A percentile compares a stretch with the other conserved stretches of the same genome.
Evolutionary conservation across 2,113 vertebrate genomes (phyloP).

Genomic region (Brachypteracias leptosomus): DNA sequence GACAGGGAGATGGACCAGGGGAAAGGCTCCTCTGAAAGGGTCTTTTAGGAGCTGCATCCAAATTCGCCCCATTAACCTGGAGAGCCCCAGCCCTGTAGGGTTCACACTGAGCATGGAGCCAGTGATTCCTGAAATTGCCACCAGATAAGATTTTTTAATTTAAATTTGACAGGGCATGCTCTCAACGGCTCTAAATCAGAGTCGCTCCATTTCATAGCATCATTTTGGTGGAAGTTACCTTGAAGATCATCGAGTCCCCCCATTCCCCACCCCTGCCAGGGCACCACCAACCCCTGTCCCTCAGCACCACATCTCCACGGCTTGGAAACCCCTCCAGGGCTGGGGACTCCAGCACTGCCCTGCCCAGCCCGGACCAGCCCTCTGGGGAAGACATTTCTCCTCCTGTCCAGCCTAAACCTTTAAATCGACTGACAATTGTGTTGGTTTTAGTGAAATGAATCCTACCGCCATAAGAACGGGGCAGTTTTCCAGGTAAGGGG

Average conservation of each 20-base stretch:
- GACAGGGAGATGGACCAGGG: not conserved
- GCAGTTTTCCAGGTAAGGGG: not conserved
- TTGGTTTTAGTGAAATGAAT: not conserved
- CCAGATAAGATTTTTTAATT: not conserved
- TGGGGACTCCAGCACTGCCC: too few relatives aligned
- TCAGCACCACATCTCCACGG: too few relatives aligned
- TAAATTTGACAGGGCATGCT: not conserved
- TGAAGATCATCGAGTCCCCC: too few relatives aligned
- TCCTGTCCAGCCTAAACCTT: too few relatives aligned
- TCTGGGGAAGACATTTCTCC: too few relatives aligned
- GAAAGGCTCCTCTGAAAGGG: not conserved
- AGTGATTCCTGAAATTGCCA: not conserved
- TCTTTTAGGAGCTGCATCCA: not conserved
- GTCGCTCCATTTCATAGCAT: not conserved
- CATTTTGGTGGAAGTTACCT: too few relatives aligned
- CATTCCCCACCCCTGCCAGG: too few relatives aligned
- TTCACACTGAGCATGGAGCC: not conserved
- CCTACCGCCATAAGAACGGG: not conserved
- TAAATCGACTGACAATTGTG: not conserved
- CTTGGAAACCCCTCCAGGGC: too few relatives aligned
- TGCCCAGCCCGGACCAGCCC: too few relatives aligned
- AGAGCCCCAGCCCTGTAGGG: not conserved
- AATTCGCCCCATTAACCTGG: not conserved
- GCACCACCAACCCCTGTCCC: too few relatives aligned
- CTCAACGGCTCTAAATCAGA: not conserved